These are phyloP conservation scores for Cantharis nigra DNA, from an alignment of 2,888 invertebrate species.

Conservation along the genomic window DNA sequence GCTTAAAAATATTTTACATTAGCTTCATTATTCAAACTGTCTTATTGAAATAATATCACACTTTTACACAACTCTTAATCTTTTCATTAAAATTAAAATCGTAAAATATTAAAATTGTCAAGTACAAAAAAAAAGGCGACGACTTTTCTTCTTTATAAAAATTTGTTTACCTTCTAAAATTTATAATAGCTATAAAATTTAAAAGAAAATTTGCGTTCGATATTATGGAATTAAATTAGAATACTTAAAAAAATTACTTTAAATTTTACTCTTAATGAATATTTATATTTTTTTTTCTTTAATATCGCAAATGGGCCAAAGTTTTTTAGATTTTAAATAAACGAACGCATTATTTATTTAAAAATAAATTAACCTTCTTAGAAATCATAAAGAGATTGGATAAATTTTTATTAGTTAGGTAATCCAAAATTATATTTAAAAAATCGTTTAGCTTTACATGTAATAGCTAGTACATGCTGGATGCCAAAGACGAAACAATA, in stretches of 20 bases:
- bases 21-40: neutral
- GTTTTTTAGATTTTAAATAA: neutral
- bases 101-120: neutral
- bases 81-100: neutral
- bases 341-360: neutral
- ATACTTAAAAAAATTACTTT: neutral
- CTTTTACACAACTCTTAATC: neutral
- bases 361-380: neutral
- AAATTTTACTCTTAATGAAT: neutral
- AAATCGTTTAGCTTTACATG: too few species aligned
- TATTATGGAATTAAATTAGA: neutral
- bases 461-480: too few species aligned
- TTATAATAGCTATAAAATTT: neutral
- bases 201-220: neutral
- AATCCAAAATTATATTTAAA: neutral
- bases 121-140: neutral
- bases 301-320: neutral
- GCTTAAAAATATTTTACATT: neutral
- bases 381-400: neutral
- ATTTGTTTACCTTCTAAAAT: neutral
- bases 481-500: too few species aligned
- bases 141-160: neutral
- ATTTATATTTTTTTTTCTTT: neutral
- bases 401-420: neutral
- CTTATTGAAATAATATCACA: neutral